These are phyloP conservation scores for Silurus glanis DNA, from an alignment of 2,113 vertebrate species.

Conservation along the genomic window DNA sequence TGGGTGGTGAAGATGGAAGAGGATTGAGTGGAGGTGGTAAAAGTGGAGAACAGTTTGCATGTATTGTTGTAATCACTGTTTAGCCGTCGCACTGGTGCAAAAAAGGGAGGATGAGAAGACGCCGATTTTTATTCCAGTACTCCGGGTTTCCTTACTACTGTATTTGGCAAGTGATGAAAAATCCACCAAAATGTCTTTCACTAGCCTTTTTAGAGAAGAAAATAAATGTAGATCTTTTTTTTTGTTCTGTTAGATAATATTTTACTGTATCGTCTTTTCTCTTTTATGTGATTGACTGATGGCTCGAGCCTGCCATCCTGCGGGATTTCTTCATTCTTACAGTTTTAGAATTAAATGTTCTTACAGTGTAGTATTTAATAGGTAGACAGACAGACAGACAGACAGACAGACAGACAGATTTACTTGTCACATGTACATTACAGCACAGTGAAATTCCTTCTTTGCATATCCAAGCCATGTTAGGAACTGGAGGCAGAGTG, in stretches of 20 bases:
- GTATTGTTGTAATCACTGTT: background rate
- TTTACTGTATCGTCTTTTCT: background rate
- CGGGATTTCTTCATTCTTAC: background rate
- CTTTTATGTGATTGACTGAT: too few relatives aligned
- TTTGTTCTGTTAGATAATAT: background rate
- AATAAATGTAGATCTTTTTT: too few relatives aligned
- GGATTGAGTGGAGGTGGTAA: constrained; percentile 12
- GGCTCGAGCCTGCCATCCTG: background rate
- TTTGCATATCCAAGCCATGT: too few relatives aligned
- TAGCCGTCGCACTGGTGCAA: background rate
- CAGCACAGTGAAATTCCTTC: too few relatives aligned
- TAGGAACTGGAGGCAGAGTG: too few relatives aligned
- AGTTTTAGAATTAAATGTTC: background rate
- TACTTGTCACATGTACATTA: too few relatives aligned
- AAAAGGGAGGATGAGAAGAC: background rate
- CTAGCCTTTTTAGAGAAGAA: background rate
- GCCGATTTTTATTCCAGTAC: background rate
- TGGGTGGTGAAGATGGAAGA: constrained; percentile 16
- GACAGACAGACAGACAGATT: too few relatives aligned
- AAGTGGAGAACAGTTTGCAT: constrained; percentile 18
- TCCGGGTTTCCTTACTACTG: background rate
- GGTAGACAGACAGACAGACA: background rate
- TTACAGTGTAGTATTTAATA: background rate
- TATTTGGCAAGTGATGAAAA: background rate
- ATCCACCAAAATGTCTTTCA: background rate